Evolutionary conservation across 1,140 invertebrate species (phyloP).

Genomic region (Phymastichus coffea): DNA sequence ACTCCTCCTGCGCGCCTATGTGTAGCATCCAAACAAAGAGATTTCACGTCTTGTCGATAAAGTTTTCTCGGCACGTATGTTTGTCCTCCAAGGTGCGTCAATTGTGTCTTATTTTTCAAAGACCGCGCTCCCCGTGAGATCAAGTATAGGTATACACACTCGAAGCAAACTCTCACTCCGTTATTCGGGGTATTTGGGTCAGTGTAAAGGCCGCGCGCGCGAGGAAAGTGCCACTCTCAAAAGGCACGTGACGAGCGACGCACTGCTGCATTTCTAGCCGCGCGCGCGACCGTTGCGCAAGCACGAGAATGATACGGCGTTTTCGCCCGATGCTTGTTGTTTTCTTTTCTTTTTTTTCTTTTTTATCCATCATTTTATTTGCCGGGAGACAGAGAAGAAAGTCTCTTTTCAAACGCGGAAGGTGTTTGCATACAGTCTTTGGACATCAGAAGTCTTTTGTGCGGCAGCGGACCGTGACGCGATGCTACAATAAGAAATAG

Average conservation of each 20-base stretch:
- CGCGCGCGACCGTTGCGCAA: neutral
- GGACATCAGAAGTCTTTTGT: no score
- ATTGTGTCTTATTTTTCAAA: no score
- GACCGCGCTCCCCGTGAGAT: no score
- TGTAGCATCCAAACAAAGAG: no score
- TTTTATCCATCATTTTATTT: neutral
- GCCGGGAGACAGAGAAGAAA: neutral
- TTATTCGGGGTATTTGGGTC: slow-evolving; percentile 49
- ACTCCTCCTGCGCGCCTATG: no score
- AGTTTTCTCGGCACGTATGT: no score
- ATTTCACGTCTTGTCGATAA: no score
- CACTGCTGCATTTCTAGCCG: neutral
- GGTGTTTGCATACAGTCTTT: neutral
- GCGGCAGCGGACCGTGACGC: no score
- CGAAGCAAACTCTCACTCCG: slow-evolving; percentile 29
- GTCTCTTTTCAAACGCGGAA: slow-evolving; percentile 7
- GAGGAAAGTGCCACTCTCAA: neutral
- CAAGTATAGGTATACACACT: no score
- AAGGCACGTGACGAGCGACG: neutral
- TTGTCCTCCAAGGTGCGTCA: no score
- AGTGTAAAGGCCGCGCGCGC: slow-evolving; percentile 51
- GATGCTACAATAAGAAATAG: no score
- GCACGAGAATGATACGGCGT: no score
- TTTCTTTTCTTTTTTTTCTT: neutral
- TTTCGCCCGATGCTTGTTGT: neutral